These are phyloP conservation scores for Colletes latitarsis DNA, from an alignment of 1,140 invertebrate genomes.

Conservation along the genomic window DNA sequence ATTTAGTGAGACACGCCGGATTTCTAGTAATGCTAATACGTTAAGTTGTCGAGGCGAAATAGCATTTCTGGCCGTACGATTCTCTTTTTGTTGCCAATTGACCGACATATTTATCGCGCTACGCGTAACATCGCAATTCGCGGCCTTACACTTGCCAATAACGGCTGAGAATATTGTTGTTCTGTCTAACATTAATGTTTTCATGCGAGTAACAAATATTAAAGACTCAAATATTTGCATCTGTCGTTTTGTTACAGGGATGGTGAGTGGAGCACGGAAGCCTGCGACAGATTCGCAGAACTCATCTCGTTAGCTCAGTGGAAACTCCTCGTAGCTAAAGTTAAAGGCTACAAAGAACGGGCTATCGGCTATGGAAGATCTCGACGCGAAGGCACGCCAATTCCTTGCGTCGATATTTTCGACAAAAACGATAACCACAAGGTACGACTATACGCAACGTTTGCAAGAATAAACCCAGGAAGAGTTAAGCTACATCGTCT, in stretches of 20 bases:
- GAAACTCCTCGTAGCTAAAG: conserved; percentile 85
- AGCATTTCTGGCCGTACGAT: not conserved
- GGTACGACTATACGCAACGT: conserved; percentile 45
- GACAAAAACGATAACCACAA: conserved; percentile 51
- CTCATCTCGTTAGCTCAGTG: conserved; percentile 85
- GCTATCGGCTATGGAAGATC: conserved; percentile 24
- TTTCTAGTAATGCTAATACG: not conserved
- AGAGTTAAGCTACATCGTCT: no score
- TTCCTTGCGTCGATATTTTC: conserved; percentile 69
- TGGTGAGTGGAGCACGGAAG: conserved; percentile 84
- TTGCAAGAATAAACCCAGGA: no score
- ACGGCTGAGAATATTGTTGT: not conserved
- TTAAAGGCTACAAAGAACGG: conserved; percentile 85
- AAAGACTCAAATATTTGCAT: no score
- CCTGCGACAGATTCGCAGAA: conserved; percentile 87
- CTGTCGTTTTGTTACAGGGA: conserved; percentile 55
- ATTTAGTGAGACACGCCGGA: not conserved
- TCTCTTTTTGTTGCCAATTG: conserved; percentile 17
- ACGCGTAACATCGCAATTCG: conserved; percentile 22
- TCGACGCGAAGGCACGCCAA: conserved; percentile 61
- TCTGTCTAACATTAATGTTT: no score
- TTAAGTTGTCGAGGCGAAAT: not conserved
- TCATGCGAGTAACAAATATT: no score
- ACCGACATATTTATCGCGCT: conserved; percentile 35
- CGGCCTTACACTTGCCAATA: conserved; percentile 33